These are phyloP conservation scores for Arctia plantaginis DNA, from an alignment of 2,888 invertebrate genomes.

Conservation along the genomic window DNA sequence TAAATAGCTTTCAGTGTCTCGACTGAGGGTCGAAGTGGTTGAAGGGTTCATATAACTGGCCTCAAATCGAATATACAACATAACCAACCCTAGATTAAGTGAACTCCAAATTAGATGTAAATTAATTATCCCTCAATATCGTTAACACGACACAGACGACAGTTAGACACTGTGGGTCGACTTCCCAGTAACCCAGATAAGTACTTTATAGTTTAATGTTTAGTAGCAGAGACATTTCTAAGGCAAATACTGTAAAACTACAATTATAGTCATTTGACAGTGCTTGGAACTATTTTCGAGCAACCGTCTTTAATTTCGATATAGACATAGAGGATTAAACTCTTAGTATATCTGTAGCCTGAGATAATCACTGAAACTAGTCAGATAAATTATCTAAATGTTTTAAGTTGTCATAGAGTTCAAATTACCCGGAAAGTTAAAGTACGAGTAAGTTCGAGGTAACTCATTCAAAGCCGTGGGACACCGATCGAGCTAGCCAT, in stretches of 20 bases:
- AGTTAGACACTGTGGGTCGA: background rate
- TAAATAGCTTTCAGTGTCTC: background rate
- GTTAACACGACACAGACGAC: background rate
- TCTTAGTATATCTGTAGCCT: background rate
- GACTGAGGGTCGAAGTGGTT: background rate
- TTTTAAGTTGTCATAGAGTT: too few relatives aligned
- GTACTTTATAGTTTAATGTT: background rate
- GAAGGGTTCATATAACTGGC: background rate
- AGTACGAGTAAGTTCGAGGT: too few relatives aligned
- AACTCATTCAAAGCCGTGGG: too few relatives aligned
- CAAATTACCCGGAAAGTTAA: too few relatives aligned
- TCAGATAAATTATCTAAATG: background rate
- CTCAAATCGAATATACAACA: background rate
- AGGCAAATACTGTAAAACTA: background rate
- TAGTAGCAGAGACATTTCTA: background rate
- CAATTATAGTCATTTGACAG: background rate
- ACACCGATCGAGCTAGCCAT: too few relatives aligned
- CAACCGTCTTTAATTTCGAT: background rate
- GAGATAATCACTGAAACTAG: background rate
- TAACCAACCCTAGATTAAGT: background rate
- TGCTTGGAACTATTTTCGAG: too few relatives aligned
- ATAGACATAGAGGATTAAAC: background rate
- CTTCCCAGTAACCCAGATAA: background rate
- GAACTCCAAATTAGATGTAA: conserved; percentile 3
- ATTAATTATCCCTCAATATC: background rate